Evolutionary conservation across 2,888 invertebrate species (phyloP).

Genomic region (Ectemnius continuus): DNA sequence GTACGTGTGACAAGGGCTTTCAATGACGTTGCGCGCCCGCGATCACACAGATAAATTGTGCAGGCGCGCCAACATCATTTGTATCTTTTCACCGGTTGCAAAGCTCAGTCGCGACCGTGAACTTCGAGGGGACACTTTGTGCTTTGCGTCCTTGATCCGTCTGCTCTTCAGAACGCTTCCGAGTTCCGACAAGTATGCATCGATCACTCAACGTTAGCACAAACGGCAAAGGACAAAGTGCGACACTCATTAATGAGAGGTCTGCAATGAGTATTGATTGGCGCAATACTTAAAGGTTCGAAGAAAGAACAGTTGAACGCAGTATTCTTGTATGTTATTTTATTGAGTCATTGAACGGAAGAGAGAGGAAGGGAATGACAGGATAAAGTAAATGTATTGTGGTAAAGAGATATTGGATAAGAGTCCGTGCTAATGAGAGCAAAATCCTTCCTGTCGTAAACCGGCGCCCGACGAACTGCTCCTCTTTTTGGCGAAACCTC

Average conservation of each 20-base stretch:
- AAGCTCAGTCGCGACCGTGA: constrained; percentile 17
- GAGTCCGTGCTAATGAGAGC: constrained; percentile 1
- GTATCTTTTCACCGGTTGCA: background rate
- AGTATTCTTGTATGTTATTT: too few relatives aligned
- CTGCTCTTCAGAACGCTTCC: background rate
- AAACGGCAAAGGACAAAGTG: too few relatives aligned
- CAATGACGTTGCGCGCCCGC: constrained; percentile 25
- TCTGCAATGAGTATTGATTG: too few relatives aligned
- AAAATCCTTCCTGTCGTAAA: constrained; percentile 3
- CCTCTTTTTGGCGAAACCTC: background rate
- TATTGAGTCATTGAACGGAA: too few relatives aligned
- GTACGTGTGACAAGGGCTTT: constrained; percentile 22
- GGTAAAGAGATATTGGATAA: background rate
- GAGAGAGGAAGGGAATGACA: background rate
- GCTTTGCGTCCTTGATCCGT: background rate
- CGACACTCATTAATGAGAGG: too few relatives aligned
- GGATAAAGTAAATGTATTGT: background rate
- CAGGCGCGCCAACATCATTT: constrained; percentile 10
- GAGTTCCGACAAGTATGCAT: too few relatives aligned
- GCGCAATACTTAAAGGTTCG: too few relatives aligned
- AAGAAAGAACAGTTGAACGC: too few relatives aligned
- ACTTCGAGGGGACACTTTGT: background rate
- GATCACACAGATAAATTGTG: constrained; percentile 33
- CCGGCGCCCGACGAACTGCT: background rate
- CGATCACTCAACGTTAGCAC: too few relatives aligned